These are phyloP conservation scores for Zaprionus gabonicus DNA, from an alignment of 1,140 invertebrate genomes.

Conservation along the genomic window DNA sequence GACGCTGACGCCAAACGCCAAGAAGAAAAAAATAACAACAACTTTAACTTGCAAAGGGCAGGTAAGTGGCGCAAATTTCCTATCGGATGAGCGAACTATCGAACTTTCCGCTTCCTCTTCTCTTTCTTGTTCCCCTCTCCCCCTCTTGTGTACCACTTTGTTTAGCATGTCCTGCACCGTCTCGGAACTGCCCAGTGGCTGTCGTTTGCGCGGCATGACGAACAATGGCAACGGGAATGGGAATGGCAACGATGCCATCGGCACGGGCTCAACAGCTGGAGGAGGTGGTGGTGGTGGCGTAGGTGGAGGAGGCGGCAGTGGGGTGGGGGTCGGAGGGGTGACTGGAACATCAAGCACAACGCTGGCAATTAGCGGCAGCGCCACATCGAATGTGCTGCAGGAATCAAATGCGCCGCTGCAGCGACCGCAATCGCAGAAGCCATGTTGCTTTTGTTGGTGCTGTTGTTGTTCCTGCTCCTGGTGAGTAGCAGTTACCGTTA, in stretches of 20 bases:
- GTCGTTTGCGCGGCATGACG: conserved; percentile 83
- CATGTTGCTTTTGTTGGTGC: conserved; percentile 89
- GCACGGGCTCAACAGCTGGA: conserved; percentile 21
- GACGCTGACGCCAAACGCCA: conserved; percentile 18
- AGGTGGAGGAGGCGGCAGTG: conserved; percentile 35
- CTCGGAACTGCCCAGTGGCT: conserved; percentile 83
- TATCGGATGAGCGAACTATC: not conserved
- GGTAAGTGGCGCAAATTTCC: conserved; percentile 54
- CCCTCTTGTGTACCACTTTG: not conserved
- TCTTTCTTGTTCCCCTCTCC: not conserved
- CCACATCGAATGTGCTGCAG: conserved; percentile 72
- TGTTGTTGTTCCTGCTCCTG: conserved; percentile 90
- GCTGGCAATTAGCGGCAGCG: conserved; percentile 48
- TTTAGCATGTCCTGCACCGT: conserved; percentile 83
- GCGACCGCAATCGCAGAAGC: conserved; percentile 83
- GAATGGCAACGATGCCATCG: conserved; percentile 44
- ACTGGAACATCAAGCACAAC: conserved; percentile 36
- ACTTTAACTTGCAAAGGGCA: conserved; percentile 73
- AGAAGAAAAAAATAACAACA: conserved; percentile 45
- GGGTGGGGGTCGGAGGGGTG: conserved; percentile 37
- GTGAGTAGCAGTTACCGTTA: conserved; percentile 84
- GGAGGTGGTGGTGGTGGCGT: conserved; percentile 10
- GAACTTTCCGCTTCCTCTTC: not conserved
- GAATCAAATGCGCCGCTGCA: conserved; percentile 74
- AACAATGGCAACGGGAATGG: conserved; percentile 61